A percentile compares a stretch with the other conserved stretches of the same genome.
Evolutionary conservation across 2,888 invertebrate species (phyloP).

Genomic region (Augiades crinisus): DNA sequence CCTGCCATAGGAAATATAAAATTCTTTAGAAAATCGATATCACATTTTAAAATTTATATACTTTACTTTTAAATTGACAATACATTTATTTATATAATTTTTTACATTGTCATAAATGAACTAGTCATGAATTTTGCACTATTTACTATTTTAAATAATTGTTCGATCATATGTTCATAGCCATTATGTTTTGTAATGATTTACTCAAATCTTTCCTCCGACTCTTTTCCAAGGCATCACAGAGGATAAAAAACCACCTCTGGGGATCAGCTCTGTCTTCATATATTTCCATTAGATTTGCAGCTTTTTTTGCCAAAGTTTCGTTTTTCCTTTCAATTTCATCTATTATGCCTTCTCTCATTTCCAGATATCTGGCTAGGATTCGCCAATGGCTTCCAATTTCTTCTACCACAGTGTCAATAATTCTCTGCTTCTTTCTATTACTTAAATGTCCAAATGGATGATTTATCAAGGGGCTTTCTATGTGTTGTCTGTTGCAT

Average conservation of each 20-base stretch:
- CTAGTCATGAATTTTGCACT: background rate
- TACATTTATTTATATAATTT: too few species aligned
- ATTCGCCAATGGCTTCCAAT: conserved; percentile 65
- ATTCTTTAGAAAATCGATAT: too few species aligned
- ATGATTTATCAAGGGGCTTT: conserved; percentile 37
- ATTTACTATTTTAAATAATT: background rate
- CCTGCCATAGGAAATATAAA: too few species aligned
- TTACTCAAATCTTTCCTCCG: conserved; percentile 59
- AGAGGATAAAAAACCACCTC: conserved; percentile 61
- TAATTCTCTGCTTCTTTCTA: conserved; percentile 53
- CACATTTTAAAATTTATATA: too few species aligned
- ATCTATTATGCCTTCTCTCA: conserved; percentile 60
- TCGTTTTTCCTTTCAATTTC: conserved; percentile 51
- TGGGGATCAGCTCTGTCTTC: conserved; percentile 52
- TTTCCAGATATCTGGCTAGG: conserved; percentile 59
- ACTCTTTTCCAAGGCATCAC: conserved; percentile 60
- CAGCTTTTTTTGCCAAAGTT: conserved; percentile 46
- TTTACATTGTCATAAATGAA: too few species aligned
- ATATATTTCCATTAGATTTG: conserved; percentile 50
- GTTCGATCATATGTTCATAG: conserved; percentile 55
- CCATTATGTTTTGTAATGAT: conserved; percentile 56
- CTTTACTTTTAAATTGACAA: too few species aligned
- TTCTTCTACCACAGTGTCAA: conserved; percentile 52
- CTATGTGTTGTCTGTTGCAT: conserved; percentile 31
- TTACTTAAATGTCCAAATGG: conserved; percentile 42